These are phyloP conservation scores for Slavum lentiscoides DNA, from an alignment of 2,888 invertebrate genomes.

Conservation along the genomic window DNA sequence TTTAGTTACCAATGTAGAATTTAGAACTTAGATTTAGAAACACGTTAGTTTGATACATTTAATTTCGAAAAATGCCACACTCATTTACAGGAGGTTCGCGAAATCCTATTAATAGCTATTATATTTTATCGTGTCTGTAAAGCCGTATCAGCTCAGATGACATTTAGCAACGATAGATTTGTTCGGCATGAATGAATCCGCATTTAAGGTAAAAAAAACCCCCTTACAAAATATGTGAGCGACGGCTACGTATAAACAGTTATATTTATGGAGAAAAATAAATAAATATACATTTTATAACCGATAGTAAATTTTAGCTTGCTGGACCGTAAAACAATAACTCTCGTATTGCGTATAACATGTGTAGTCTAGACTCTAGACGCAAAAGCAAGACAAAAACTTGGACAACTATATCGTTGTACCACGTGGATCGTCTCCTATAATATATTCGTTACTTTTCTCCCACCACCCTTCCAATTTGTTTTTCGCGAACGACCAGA, in stretches of 20 bases:
- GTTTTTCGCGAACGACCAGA: conserved; percentile 1
- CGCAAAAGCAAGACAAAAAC: conserved; percentile 5
- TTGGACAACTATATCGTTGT: background rate
- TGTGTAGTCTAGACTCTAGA: conserved; percentile 24
- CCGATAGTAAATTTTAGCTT: conserved; percentile 10
- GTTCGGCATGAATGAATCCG: background rate
- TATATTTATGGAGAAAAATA: background rate
- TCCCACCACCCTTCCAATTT: background rate
- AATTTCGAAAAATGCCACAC: background rate
- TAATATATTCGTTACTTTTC: background rate
- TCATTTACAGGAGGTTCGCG: background rate
- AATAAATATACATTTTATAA: conserved; percentile 1
- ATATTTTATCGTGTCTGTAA: background rate
- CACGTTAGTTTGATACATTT: background rate
- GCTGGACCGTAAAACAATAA: conserved; percentile 21
- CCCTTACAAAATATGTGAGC: background rate
- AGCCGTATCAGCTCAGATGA: background rate
- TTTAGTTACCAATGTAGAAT: too few species aligned
- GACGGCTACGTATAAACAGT: too few species aligned
- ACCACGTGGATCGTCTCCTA: background rate
- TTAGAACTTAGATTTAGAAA: too few species aligned
- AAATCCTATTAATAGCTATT: background rate
- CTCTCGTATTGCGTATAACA: background rate
- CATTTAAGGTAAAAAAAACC: background rate
- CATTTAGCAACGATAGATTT: background rate